A percentile compares a stretch with the other conserved stretches of the same genome.
These are phyloP conservation scores for Tinamus guttatus DNA, from an alignment of 2,113 vertebrate genomes.

Conservation along the genomic window DNA sequence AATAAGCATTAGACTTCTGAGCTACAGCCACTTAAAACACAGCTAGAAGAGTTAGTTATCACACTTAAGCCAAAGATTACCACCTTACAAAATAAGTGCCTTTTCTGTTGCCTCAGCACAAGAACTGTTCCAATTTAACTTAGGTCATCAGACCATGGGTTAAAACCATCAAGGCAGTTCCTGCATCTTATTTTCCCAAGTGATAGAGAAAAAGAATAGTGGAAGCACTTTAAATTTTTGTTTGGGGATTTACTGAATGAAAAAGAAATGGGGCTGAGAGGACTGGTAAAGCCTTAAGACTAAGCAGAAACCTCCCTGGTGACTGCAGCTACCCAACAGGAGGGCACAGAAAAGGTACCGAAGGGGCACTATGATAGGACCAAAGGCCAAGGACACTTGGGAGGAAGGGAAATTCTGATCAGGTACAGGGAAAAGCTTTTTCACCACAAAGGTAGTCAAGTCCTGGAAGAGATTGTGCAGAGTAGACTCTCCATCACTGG, in stretches of 20 bases:
- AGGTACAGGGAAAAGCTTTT: not conserved
- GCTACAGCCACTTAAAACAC: not conserved
- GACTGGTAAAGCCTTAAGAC: not conserved
- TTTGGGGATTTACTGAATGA: not conserved
- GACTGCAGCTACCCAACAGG: not conserved
- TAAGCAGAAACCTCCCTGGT: not conserved
- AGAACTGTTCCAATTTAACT: not conserved
- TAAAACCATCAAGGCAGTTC: not conserved
- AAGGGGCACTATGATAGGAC: not conserved
- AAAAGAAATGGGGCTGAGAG: no score
- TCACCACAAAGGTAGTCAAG: not conserved
- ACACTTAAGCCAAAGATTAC: not conserved
- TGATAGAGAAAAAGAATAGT: not conserved
- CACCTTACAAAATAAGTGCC: not conserved
- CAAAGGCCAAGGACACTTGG: not conserved
- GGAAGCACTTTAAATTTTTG: not conserved
- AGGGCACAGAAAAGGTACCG: no score
- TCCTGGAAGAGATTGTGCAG: not conserved
- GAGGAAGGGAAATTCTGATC: not conserved
- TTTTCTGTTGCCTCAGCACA: not conserved
- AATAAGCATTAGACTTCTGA: not conserved
- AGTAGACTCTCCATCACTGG: not conserved
- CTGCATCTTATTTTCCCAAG: not conserved
- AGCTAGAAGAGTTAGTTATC: not conserved
- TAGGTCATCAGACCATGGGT: not conserved